These are phyloP conservation scores for Salarias fasciatus DNA, from an alignment of 2,797 vertebrate genomes.

Conservation along the genomic window DNA sequence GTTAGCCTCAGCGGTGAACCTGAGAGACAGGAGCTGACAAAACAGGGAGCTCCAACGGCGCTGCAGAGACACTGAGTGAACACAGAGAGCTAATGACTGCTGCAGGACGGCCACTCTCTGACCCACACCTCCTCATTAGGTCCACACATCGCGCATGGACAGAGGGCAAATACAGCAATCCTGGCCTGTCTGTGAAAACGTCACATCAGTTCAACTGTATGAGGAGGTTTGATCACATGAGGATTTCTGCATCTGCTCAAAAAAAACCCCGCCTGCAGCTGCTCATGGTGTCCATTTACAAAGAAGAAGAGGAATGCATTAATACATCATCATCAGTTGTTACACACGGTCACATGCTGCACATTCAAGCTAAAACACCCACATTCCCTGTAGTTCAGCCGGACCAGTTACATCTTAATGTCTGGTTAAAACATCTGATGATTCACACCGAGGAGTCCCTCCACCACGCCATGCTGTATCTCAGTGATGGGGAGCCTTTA, in stretches of 20 bases:
- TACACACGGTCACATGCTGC: no score
- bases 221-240: not conserved
- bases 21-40: conserved; percentile 71
- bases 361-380: no score
- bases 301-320: no score
- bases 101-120: no score
- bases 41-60: conserved; percentile 51
- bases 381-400: no score
- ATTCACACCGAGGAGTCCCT: no score
- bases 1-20: conserved; percentile 62
- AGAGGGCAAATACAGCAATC: conserved; percentile 19
- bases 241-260: not conserved
- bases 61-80: conserved; percentile 18
- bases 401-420: no score
- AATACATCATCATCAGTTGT: no score
- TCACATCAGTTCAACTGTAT: conserved; percentile 1
- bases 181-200: conserved; percentile 17
- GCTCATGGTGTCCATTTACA: not conserved
- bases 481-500: no score
- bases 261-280: no score
- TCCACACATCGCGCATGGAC: not conserved
- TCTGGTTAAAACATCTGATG: no score
- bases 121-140: conserved; percentile 58
- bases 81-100: conserved; percentile 54
- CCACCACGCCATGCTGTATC: no score